Evolutionary conservation across 35 echinoderm and acorn worm species (phyloP).

Genomic region (Holothuria glaberrima): DNA sequence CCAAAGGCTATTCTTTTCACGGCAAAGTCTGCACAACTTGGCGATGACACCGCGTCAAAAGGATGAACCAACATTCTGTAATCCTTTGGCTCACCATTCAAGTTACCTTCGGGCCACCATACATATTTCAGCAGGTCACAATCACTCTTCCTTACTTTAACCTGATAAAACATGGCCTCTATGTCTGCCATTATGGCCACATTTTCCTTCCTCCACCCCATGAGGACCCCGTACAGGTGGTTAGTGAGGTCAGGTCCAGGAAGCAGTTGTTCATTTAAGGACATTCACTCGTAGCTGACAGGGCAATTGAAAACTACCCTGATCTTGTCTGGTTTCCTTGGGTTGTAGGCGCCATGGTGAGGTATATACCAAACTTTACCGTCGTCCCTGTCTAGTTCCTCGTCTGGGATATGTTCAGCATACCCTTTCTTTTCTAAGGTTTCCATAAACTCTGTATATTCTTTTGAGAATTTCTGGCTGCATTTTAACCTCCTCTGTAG

Average conservation of each 20-base stretch:
- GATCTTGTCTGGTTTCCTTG: constrained; percentile 59
- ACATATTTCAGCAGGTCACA: constrained; percentile 18
- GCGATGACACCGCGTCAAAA: constrained; percentile 73
- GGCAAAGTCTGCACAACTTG: constrained; percentile 68
- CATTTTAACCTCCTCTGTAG: constrained; percentile 1
- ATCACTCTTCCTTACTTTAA: constrained; percentile 21
- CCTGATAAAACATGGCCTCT: constrained; percentile 65
- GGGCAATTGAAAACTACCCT: constrained; percentile 51
- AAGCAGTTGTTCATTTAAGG: constrained; percentile 7
- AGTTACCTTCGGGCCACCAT: constrained; percentile 67
- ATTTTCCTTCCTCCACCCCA: constrained; percentile 29
- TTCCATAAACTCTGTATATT: constrained; percentile 51
- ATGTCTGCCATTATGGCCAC: constrained; percentile 63
- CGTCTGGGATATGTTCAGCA: constrained; percentile 32
- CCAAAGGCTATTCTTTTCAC: constrained; percentile 60
- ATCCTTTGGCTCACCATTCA: background rate
- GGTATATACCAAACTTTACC: constrained; percentile 81
- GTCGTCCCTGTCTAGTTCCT: constrained; percentile 19
- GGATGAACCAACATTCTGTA: constrained; percentile 83
- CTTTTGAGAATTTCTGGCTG: constrained; percentile 17
- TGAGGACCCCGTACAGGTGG: constrained; percentile 25
- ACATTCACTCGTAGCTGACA: constrained; percentile 18
- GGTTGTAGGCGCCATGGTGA: constrained; percentile 73
- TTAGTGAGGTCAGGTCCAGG: constrained; percentile 12
- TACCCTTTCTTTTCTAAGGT: constrained; percentile 58